phyloP scores from a whole-genome alignment of 2,797 vertebrate genomes.

The Argyrosomus regius region DNA sequence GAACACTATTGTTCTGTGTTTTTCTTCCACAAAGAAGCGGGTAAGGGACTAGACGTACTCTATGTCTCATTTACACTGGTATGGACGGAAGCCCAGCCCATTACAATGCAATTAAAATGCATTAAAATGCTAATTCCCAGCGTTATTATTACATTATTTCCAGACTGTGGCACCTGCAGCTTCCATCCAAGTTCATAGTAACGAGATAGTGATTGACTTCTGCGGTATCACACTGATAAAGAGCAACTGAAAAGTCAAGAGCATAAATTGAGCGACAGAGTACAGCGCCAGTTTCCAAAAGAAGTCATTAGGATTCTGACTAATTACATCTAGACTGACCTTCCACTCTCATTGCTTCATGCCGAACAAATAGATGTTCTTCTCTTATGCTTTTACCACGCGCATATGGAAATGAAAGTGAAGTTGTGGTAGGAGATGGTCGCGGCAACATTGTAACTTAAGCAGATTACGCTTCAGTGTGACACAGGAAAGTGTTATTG shows the following conservation, averaged over 20 bases:
- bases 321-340: conserved; percentile 64
- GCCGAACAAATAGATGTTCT: conserved; percentile 44
- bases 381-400: conserved; percentile 18
- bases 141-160: conserved; percentile 56
- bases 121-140: conserved; percentile 63
- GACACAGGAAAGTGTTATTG: conserved; percentile 69
- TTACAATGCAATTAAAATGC: conserved; percentile 61
- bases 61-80: conserved; percentile 10
- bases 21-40: not conserved
- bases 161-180: conserved; percentile 43
- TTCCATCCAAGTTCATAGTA: conserved; percentile 25
- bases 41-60: conserved; percentile 9
- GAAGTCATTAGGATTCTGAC: conserved; percentile 55
- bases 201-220: conserved; percentile 52
- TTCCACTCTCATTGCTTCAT: conserved; percentile 56
- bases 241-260: conserved; percentile 66
- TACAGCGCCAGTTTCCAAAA: conserved; percentile 36
- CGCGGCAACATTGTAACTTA: conserved; percentile 48
- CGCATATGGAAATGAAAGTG: conserved; percentile 42
- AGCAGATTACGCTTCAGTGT: conserved; percentile 56
- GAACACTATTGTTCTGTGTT: conserved; percentile 11
- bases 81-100: conserved; percentile 25
- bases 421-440: conserved; percentile 49
- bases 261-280: conserved; percentile 57
- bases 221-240: conserved; percentile 52